These are phyloP conservation scores for Meles meles DNA, from an alignment of 2,113 vertebrate genomes.

Conservation along the genomic window DNA sequence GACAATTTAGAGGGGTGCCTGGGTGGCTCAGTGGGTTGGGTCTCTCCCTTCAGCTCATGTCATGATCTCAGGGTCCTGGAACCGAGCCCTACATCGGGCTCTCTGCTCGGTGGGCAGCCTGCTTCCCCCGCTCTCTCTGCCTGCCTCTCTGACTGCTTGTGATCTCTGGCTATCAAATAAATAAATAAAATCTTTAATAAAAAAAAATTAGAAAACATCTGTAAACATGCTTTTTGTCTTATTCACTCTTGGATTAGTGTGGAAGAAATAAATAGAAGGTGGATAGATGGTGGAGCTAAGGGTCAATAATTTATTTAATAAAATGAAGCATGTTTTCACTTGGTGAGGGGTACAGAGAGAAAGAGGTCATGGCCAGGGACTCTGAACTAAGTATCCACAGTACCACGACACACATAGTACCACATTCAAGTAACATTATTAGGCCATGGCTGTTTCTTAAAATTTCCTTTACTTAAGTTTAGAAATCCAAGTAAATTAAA, in stretches of 20 bases:
- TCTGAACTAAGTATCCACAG: background rate
- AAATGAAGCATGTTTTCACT: background rate
- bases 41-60: no score
- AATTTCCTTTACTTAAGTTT: conserved; percentile 38
- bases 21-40: no score
- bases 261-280: background rate
- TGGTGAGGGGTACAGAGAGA: background rate
- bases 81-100: no score
- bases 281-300: background rate
- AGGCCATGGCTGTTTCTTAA: background rate
- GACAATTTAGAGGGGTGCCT: no score
- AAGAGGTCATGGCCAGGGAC: background rate
- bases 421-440: background rate
- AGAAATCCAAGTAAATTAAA: conserved; percentile 12
- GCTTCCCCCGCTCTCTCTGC: no score
- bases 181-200: no score
- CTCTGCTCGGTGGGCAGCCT: no score
- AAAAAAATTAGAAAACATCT: background rate
- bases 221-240: background rate
- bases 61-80: no score
- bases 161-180: no score
- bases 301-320: background rate
- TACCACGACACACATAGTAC: accelerated
- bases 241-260: background rate
- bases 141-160: no score